These are phyloP conservation scores for Drosophila fungiperda DNA, from an alignment of 2,888 invertebrate genomes.

Conservation along the genomic window DNA sequence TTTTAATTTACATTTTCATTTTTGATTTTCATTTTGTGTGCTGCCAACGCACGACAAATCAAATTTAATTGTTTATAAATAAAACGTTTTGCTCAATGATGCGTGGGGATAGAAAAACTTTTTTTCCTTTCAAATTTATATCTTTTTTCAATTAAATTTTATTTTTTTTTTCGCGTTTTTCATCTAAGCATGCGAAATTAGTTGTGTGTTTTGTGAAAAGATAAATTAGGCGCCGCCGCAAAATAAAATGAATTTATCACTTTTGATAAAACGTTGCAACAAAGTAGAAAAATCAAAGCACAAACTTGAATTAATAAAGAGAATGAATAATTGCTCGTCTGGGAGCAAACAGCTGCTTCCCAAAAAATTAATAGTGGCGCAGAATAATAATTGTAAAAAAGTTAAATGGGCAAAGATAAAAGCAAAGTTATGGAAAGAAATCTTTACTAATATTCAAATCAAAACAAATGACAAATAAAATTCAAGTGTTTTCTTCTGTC, in stretches of 20 bases:
- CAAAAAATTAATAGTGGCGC: no score
- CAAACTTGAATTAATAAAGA: slow-evolving; percentile 31
- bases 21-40: slow-evolving; percentile 26
- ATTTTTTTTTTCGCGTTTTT: slow-evolving; percentile 14
- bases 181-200: slow-evolving; percentile 67
- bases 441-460: not conserved
- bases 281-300: slow-evolving; percentile 44
- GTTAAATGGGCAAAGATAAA: slow-evolving; percentile 5
- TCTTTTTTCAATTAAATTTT: slow-evolving; percentile 9
- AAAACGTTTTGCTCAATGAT: slow-evolving; percentile 77
- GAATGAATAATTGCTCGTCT: slow-evolving; percentile 14
- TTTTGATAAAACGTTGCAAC: slow-evolving; percentile 62
- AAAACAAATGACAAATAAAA: not conserved
- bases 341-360: slow-evolving; percentile 49
- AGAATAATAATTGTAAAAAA: not conserved
- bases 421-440: not conserved
- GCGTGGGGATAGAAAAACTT: slow-evolving; percentile 30
- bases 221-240: slow-evolving; percentile 69
- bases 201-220: slow-evolving; percentile 72
- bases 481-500: slow-evolving; percentile 12
- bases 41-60: slow-evolving; percentile 72
- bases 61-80: slow-evolving; percentile 82
- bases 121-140: slow-evolving; percentile 15
- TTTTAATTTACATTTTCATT: slow-evolving; percentile 16
- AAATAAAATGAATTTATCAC: slow-evolving; percentile 73